phyloP scores from a whole-genome alignment of 92 coral and sea anemone species.

The Porites evermanni region DNA sequence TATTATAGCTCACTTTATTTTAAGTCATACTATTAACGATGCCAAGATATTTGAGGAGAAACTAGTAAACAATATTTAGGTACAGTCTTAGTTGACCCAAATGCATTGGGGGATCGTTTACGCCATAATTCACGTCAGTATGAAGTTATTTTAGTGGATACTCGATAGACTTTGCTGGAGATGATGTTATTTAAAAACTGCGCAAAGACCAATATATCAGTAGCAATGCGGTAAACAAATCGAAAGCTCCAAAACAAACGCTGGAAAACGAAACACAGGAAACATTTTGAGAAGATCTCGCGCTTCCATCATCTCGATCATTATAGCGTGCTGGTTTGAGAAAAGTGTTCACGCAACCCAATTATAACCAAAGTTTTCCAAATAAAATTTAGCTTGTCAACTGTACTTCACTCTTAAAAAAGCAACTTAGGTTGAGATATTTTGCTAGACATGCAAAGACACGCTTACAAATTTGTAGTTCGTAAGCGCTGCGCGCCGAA shows the following conservation, averaged over 20 bases:
- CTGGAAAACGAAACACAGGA: neutral
- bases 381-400: neutral
- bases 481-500: neutral
- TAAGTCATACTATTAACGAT: neutral
- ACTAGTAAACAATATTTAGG: neutral
- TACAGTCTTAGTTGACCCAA: neutral
- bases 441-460: neutral
- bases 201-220: neutral
- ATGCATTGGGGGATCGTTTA: neutral
- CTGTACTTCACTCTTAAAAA: neutral
- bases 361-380: neutral
- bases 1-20: too few species aligned
- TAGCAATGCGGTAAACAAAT: neutral
- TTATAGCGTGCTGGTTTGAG: neutral
- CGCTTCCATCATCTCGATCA: neutral
- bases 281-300: neutral
- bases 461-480: neutral
- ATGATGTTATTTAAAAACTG: neutral
- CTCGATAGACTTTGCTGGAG: neutral
- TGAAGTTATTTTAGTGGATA: neutral
- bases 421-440: neutral
- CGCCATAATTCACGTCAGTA: too few species aligned
- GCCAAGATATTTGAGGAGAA: neutral
- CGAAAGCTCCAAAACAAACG: constrained; percentile 1
- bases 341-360: neutral